Conservation (phyloP, 2,888 invertebrate genomes). For the Biston stratarius region DNA sequence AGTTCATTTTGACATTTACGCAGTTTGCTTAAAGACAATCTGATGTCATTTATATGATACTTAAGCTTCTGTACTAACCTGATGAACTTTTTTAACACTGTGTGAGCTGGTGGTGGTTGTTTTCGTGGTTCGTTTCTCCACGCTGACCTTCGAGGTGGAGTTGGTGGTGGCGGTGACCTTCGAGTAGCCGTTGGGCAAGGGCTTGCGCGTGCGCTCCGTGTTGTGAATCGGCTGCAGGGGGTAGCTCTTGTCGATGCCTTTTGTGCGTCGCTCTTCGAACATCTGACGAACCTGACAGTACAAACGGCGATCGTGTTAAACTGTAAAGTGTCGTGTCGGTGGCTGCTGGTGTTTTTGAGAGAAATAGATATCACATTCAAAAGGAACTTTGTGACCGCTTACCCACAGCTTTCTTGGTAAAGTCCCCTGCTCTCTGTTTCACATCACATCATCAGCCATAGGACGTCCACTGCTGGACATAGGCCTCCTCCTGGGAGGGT, state of each 20-base stretch:
- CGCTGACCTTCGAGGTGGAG: slow-evolving; percentile 50
- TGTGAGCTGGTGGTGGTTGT: slow-evolving; percentile 57
- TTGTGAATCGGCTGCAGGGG: slow-evolving; percentile 91
- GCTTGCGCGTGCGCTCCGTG: slow-evolving; percentile 70
- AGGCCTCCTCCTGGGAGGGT: too few relatives aligned
- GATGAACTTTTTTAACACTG: slow-evolving; percentile 64
- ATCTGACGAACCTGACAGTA: slow-evolving; percentile 90
- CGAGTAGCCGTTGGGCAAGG: slow-evolving; percentile 71
- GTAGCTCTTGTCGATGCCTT: slow-evolving; percentile 93
- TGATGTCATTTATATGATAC: too few relatives aligned
- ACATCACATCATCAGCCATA: too few relatives aligned
- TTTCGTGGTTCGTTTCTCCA: slow-evolving; percentile 63
- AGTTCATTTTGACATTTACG: too few relatives aligned
- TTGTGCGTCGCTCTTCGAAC: slow-evolving; percentile 92
- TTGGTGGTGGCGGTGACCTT: slow-evolving; percentile 63
- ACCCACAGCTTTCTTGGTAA: too few relatives aligned
- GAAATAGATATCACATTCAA: neutral
- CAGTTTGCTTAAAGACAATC: too few relatives aligned
- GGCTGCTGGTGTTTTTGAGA: neutral
- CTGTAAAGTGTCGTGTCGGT: too few relatives aligned
- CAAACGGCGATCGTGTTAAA: neutral
- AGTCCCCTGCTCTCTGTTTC: too few relatives aligned
- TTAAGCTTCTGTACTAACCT: slow-evolving; percentile 51
- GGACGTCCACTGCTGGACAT: too few relatives aligned
- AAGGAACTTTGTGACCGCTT: neutral